Base-by-base conservation (phyloP, 2,797 vertebrate species). In the Cichlasoma orientale region DNA sequence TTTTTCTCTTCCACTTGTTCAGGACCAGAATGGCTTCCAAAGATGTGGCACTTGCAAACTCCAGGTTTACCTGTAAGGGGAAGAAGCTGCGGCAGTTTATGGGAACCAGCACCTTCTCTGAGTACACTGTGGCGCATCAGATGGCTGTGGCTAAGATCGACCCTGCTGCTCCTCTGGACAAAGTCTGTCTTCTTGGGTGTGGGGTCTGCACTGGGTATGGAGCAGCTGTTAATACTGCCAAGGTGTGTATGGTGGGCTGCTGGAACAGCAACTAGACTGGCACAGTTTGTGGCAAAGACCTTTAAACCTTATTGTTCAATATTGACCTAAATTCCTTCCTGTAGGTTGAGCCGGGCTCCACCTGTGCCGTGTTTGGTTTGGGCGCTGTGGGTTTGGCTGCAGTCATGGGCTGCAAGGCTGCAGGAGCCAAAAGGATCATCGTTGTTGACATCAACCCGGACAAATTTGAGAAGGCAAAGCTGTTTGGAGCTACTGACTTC, bases 101-200 rank as follows among this genome's bases (percentile, higher is more conserved):
- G 94, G 97, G 95, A 31, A 98, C 96, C 74, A 97, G 97, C 86
- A 98, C 97, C 2, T 99, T 99, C 93, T 98, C 97, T 0, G 95
- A 99, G 88, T 99, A 99, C 87, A 98, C 96, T 0, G 97, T 99
- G 66, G 85, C 98, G 31, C 95, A 97, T 5, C 96, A 99, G 80
- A 95, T 96, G 12, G 93, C 96, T 0, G 92, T 98, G 78, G 95
- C 96, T 53, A 99, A 99, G 92, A 96, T 99, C 21, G 93, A 96
- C 10, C 81, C 96, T 4, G 89, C 93, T 33, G 98, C 98, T 25
- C 97, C 97, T 61, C 92, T 99, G 33, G 96, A 99, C 75, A 98
- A 97, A 87, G 97, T 99, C 77, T 99, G 98, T 84, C 95, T 99
- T 27, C 94, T 99, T 5, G 97, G 98, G 19, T 99, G 98, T 87